phyloP scores from a whole-genome alignment of 2,797 vertebrate species.

The Chromis chromis region DNA sequence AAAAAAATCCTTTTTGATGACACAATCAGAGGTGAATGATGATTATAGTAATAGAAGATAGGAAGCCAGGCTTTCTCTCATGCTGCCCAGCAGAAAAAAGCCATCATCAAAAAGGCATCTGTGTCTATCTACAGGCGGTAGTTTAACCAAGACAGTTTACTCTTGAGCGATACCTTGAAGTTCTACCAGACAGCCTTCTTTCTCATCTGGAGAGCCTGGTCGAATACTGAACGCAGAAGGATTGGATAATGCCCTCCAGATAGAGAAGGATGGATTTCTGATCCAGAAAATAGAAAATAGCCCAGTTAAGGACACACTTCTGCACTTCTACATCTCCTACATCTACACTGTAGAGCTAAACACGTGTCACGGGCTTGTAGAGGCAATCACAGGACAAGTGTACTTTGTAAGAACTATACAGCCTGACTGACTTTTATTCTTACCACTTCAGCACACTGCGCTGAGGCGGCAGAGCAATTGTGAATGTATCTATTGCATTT shows the following conservation, averaged over 20 bases:
- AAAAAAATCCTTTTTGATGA: slow-evolving; percentile 36
- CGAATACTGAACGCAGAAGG: not conserved
- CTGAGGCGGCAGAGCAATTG: slow-evolving; percentile 12
- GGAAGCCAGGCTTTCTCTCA: slow-evolving; percentile 3
- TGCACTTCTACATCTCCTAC: slow-evolving; percentile 2
- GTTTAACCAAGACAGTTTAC: slow-evolving; percentile 15
- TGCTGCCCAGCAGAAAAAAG: slow-evolving; percentile 19
- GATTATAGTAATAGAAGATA: slow-evolving; percentile 21
- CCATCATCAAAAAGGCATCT: slow-evolving; percentile 15
- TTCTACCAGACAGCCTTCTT: slow-evolving; percentile 8
- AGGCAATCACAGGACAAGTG: slow-evolving; percentile 24
- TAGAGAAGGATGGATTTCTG: slow-evolving; percentile 18
- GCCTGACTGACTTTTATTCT: slow-evolving; percentile 38
- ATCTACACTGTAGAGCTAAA: slow-evolving; percentile 15
- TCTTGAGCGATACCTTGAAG: not conserved
- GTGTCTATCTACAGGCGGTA: not conserved
- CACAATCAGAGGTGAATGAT: slow-evolving; percentile 46
- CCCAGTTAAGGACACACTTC: not conserved
- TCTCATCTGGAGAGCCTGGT: slow-evolving; percentile 15
- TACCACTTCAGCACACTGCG: slow-evolving; percentile 19
- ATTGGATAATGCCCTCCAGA: slow-evolving; percentile 4
- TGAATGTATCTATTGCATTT: slow-evolving; percentile 48
- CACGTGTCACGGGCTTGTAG: not conserved
- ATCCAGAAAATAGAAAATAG: not conserved
- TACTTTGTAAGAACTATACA: slow-evolving; percentile 23